Base-by-base conservation (phyloP, 2,888 invertebrate genomes). In the Eutolmus rufibarbis region DNA sequence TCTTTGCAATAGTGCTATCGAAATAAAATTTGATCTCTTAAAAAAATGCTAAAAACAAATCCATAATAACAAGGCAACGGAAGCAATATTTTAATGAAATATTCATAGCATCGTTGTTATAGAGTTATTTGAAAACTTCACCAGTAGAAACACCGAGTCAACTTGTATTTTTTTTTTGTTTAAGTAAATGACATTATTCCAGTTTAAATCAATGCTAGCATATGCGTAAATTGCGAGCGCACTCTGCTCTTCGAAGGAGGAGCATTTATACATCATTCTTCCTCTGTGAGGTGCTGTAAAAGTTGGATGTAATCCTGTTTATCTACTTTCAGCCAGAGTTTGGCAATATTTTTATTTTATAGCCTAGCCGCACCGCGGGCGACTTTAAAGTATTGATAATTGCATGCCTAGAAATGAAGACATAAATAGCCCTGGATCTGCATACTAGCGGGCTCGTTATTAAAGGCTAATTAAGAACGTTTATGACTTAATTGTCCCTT, bases 311-410 rank as follows among this genome's bases (percentile, higher is more conserved):
- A 57, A 82, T 85, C 85, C 85, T 74, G 85, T 85, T 85, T 85
- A 74, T 85, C 85, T 43, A 74, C 85, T 85, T 85, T 85, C 85
- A 85, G 28, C 28, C 74, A 34, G 28, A 74, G 74, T 85, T 74
- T 74, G 51, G 74, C 74, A 74, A 85, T 85, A 85, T 85, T 74
- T 85, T 74, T 85, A 74, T 85, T 85, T 74, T 74, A 74, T 74
- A 43, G 46, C 74, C 51, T 46, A 43, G 43, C 28, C n/a, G 74
- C 51, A 46, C 85, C 51, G 16, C 23, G 74, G 85, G 85, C 85
- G 43, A 46, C 74, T 74, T 34, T 85, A 74, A 85, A 85, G 85
- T 85, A 85, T 74, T 85, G 85, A 85, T 85, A 85, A 85, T 85
- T 85, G 85, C 46, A 85, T 74, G 85, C 4, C 74, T 85, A 74